Base-by-base conservation (phyloP, 2,113 vertebrate species). In the Thunnus maccoyii region DNA sequence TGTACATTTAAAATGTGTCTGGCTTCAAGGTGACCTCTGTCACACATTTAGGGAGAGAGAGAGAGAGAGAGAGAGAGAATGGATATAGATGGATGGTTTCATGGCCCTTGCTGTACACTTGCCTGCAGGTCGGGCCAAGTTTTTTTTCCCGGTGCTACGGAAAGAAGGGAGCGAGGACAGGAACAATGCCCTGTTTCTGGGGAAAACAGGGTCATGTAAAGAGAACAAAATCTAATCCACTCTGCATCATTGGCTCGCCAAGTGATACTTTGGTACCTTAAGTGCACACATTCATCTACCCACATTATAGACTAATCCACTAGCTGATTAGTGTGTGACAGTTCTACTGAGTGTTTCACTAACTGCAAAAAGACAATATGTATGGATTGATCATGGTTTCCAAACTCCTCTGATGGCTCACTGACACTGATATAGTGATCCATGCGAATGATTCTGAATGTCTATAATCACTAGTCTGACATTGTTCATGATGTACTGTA, bases 1-100 rank as follows among this genome's bases (percentile, higher is more conserved):
- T 85, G 76, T 76, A 67, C 83, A 77, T 80, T 76, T 76, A 80
- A 57, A 80, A 83, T 72, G 78, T 86, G 78, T 76, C 77, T 75
- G 18, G 76, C 51, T 78, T 27, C 55, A 89, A 93, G 85, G 85
- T 90, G 88, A 90, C 83, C 86, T 68, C 63, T 83, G 82, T 78
- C 82, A 78, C 79, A 83, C 55, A 57, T 83, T 85, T 78, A 75
- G 32, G 25, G 62, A 50, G 44, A 58, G 50, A 52, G 13, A 54
- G 61, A 55, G 48, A 80, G 32, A 46, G 62, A 50, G 44, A 54
- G 50, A 52, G 13, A 54, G 61, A 55, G 48, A 80, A 80, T 58
- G 66, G 78, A 85, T 79, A 73, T 72, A 85, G 80, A 86, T 78
- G 78, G 86, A 87, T 86, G 72, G 54, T 85, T 88, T 84, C 77